A percentile compares a stretch with the other conserved stretches of the same genome.
phyloP scores from a whole-genome alignment of 2,113 vertebrate genomes.

The Odontophorus gujanensis region DNA sequence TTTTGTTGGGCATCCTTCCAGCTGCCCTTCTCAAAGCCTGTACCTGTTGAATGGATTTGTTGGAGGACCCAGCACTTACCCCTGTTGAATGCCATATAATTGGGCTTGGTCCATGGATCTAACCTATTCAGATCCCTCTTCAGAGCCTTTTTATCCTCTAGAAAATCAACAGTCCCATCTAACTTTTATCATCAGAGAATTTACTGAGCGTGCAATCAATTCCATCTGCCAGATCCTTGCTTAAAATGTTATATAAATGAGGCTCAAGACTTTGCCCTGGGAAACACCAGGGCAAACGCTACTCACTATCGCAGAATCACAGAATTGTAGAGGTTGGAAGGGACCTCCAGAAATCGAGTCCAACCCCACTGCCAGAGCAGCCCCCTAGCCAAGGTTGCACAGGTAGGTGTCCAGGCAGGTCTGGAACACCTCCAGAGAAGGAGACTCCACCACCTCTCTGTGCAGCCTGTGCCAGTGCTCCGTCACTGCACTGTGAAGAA shows the following conservation, averaged over 20 bases:
- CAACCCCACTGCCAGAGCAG: too few species aligned
- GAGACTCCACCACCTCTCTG: too few species aligned
- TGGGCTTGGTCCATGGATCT: neutral
- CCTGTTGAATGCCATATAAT: neutral
- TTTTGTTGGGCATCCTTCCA: neutral
- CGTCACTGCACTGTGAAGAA: too few species aligned
- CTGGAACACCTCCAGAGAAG: too few species aligned
- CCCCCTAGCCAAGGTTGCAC: too few species aligned
- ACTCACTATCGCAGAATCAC: too few species aligned
- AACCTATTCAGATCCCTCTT: neutral
- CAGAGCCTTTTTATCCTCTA: neutral
- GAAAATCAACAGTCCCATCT: neutral
- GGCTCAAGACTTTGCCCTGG: neutral
- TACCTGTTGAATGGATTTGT: neutral
- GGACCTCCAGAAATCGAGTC: too few species aligned
- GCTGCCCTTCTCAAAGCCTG: neutral
- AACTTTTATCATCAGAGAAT: neutral
- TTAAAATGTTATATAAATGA: neutral
- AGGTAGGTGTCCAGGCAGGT: too few species aligned
- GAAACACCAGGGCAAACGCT: neutral
- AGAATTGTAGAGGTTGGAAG: too few species aligned
- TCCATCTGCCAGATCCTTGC: neutral
- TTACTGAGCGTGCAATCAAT: neutral
- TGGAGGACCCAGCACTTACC: neutral
- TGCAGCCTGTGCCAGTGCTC: too few species aligned